Evolutionary conservation across 2,797 vertebrate species (phyloP).

Genomic region (Carcharodon carcharias): DNA sequence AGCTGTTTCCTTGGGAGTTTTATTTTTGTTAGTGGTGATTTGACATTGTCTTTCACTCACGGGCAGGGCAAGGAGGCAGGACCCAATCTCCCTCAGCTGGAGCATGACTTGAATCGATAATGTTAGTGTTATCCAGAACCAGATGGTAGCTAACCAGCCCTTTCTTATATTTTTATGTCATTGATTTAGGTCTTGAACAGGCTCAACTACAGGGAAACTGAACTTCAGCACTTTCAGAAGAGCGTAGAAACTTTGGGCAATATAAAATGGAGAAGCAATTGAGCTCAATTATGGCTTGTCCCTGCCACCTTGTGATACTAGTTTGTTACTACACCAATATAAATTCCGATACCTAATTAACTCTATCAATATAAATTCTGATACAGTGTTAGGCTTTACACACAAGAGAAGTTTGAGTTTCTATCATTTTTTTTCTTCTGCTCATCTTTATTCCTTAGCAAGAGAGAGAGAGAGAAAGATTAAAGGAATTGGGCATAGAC

Average conservation of each 20-base stretch:
- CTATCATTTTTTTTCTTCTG: neutral
- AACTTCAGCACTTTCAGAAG: too few relatives aligned
- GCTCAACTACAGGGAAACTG: neutral
- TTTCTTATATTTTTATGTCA: too few relatives aligned
- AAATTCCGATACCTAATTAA: too few relatives aligned
- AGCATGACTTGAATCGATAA: too few relatives aligned
- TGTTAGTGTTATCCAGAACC: too few relatives aligned
- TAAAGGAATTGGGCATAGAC: neutral
- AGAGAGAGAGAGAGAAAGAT: neutral
- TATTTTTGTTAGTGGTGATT: too few relatives aligned
- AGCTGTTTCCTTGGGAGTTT: too few relatives aligned
- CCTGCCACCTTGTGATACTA: neutral
- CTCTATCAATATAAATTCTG: neutral
- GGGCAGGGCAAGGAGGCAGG: too few relatives aligned
- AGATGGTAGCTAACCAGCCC: too few relatives aligned
- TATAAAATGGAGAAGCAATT: neutral
- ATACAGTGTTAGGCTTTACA: neutral
- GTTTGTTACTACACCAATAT: neutral
- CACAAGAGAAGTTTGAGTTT: neutral
- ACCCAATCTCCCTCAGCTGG: too few relatives aligned
- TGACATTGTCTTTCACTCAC: too few relatives aligned
- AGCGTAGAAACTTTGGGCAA: too few relatives aligned
- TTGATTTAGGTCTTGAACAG: neutral
- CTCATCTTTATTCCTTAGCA: neutral
- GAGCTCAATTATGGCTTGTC: neutral